Evolutionary conservation across 2,797 vertebrate species (phyloP).

Genomic region (Amphiprion clarkii): DNA sequence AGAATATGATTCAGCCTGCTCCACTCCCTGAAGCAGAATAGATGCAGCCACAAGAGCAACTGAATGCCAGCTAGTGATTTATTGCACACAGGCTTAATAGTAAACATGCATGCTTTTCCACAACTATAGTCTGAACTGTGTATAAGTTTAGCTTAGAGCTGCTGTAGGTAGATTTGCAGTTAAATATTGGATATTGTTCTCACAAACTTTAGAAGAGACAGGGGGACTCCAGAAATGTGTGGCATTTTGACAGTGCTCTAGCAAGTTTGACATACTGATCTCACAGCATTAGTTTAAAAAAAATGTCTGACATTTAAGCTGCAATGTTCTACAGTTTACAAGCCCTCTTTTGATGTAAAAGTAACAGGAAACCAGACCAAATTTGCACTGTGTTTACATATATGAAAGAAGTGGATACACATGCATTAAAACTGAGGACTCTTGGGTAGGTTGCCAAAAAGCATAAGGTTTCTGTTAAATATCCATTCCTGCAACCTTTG

Average conservation of each 20-base stretch:
- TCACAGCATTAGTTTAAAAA: not conserved
- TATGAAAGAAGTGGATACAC: not conserved
- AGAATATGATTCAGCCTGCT: constrained; percentile 20
- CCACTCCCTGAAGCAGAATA: not conserved
- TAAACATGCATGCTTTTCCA: not conserved
- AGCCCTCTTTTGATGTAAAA: not conserved
- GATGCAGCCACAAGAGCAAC: not conserved
- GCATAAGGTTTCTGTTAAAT: not conserved
- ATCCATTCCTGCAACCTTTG: no score
- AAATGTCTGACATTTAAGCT: not conserved
- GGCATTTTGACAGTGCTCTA: no score
- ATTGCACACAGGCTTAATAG: not conserved
- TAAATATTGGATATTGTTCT: no score
- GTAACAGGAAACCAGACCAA: no score
- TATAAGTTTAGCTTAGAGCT: no score
- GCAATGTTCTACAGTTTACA: no score
- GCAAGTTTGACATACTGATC: not conserved
- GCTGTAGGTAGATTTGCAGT: no score
- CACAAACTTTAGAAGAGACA: no score
- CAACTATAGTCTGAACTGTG: not conserved
- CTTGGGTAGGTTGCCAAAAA: not conserved
- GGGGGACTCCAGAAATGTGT: no score
- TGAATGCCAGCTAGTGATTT: not conserved
- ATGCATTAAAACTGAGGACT: not conserved
- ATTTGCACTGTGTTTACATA: no score